phyloP scores from a whole-genome alignment of 2,113 vertebrate species.

The Halcyon malimbica region DNA sequence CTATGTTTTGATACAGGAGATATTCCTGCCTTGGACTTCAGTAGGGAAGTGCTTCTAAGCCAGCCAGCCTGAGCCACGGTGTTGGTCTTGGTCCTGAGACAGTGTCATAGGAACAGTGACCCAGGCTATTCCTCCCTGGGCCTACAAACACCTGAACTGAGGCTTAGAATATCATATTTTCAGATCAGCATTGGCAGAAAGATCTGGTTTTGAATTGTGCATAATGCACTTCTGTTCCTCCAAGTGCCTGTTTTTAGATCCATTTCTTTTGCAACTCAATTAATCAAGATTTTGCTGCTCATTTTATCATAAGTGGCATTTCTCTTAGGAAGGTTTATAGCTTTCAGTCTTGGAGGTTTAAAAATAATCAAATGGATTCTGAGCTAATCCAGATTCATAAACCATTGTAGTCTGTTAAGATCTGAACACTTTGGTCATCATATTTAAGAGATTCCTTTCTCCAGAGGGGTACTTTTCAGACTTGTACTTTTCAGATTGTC shows the following conservation, averaged over 20 bases:
- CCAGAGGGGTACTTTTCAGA: background rate
- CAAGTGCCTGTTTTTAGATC: conserved; percentile 31
- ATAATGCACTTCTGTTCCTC: conserved; percentile 12
- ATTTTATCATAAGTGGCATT: conserved; percentile 42
- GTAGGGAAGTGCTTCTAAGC: background rate
- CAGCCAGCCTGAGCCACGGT: background rate
- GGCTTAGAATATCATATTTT: background rate
- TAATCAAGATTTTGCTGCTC: conserved; percentile 46
- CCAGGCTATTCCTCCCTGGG: background rate
- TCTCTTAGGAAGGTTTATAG: conserved; percentile 12
- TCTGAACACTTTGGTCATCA: background rate
- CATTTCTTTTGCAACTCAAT: conserved; percentile 48
- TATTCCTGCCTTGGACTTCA: background rate
- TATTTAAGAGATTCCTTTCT: background rate
- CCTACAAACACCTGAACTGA: background rate
- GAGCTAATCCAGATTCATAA: conserved; percentile 42
- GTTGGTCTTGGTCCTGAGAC: background rate
- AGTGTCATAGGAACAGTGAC: background rate
- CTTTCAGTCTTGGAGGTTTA: conserved; percentile 35
- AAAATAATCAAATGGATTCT: conserved; percentile 55
- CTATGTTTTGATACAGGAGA: background rate
- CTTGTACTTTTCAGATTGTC: background rate
- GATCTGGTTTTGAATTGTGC: background rate
- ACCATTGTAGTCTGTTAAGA: background rate
- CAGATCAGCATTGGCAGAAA: background rate